phyloP scores from a whole-genome alignment of 92 coral and sea anemone species.

The Porites lobata region DNA sequence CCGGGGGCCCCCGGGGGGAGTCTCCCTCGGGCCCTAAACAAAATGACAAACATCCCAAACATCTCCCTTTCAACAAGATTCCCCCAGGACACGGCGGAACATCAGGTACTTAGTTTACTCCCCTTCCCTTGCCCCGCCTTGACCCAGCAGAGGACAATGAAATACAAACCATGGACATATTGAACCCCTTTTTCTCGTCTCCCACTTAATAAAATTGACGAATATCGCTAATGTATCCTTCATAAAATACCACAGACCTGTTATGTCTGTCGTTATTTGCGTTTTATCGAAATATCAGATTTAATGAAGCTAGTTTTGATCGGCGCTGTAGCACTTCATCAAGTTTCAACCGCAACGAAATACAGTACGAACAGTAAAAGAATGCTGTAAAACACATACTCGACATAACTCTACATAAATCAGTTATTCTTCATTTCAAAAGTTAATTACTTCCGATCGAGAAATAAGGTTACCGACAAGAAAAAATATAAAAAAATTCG shows the following conservation, averaged over 20 bases:
- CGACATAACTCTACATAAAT: not conserved
- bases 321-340: not conserved
- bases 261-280: not conserved
- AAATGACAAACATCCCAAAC: too few species aligned
- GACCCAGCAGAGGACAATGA: not conserved
- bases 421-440: not conserved
- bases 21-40: too few species aligned
- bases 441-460: not conserved
- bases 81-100: too few species aligned
- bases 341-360: constrained; percentile 11
- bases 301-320: not conserved
- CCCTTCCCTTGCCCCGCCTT: not conserved
- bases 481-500: not conserved
- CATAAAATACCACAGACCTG: not conserved
- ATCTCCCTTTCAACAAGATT: too few species aligned
- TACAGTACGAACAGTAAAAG: not conserved
- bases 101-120: not conserved
- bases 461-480: not conserved
- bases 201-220: not conserved
- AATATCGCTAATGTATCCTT: constrained; percentile 3
- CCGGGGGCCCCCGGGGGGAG: too few species aligned
- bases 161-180: not conserved
- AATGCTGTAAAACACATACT: not conserved
- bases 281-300: constrained; percentile 19
- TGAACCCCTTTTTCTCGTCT: not conserved